Evolutionary conservation across 2,113 vertebrate species (phyloP).

Genomic region (Synchiropus splendidus): DNA sequence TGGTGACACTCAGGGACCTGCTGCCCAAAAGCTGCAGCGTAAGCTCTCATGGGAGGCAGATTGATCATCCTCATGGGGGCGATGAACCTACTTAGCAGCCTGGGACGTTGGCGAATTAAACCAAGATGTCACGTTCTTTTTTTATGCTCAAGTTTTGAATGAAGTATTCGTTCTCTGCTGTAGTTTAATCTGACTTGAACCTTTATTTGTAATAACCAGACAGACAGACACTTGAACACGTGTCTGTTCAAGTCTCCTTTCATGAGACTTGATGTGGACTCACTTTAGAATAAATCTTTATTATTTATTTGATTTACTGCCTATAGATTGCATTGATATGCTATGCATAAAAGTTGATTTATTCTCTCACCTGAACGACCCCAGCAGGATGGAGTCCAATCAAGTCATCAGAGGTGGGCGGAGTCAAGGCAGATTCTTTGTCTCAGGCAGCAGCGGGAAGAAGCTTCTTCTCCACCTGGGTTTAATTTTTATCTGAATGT

Average conservation of each 20-base stretch:
- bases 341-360: too few species aligned
- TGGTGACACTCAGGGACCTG: constrained; percentile 17
- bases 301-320: too few species aligned
- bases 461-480: constrained; percentile 10
- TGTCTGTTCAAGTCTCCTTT: too few species aligned
- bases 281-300: too few species aligned
- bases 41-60: constrained; percentile 14
- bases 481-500: constrained; percentile 4
- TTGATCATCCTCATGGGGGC: constrained; percentile 29
- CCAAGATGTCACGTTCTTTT: background rate
- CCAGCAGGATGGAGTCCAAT: constrained; percentile 44
- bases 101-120: too few species aligned
- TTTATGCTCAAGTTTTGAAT: background rate
- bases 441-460: constrained; percentile 4
- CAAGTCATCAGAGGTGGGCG: constrained; percentile 39
- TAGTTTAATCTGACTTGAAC: too few species aligned
- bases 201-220: too few species aligned
- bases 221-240: too few species aligned
- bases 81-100: constrained; percentile 11
- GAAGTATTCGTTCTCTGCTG: too few species aligned
- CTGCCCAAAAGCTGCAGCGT: background rate
- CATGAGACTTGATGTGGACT: too few species aligned
- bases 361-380: background rate
- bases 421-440: constrained; percentile 8
- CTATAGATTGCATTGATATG: too few species aligned